Evolutionary conservation across 2,888 invertebrate genomes (phyloP).

Genomic region (Cetonia aurata): DNA sequence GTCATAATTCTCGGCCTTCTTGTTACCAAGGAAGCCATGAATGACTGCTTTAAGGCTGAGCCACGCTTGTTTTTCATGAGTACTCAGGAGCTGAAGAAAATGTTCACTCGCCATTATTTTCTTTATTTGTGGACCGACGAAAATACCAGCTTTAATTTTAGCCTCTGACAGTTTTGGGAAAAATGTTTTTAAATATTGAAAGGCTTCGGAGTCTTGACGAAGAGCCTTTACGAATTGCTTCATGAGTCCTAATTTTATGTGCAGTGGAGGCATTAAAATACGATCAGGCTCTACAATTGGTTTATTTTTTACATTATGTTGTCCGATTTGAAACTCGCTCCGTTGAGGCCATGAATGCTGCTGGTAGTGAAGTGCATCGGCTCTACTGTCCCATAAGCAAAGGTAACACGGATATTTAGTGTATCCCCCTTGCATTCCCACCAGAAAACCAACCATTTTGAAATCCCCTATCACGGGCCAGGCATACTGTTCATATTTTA

Average conservation of each 20-base stretch:
- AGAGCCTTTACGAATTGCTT: not conserved
- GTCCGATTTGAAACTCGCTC: not conserved
- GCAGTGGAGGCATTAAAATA: conserved; percentile 1
- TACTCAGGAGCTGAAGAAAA: not conserved
- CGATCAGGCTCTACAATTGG: not conserved
- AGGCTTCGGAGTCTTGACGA: not conserved
- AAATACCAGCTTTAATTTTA: too few species aligned
- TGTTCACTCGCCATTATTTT: not conserved
- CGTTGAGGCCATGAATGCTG: not conserved
- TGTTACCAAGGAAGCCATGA: not conserved
- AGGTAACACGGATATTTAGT: too few species aligned
- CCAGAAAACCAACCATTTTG: too few species aligned
- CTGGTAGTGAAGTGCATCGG: not conserved
- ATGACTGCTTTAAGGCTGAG: not conserved
- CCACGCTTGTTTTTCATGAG: not conserved
- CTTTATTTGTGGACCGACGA: not conserved
- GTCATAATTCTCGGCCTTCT: not conserved
- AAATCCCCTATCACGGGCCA: too few species aligned
- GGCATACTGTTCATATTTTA: too few species aligned
- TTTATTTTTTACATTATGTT: conserved; percentile 1
- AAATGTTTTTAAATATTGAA: too few species aligned
- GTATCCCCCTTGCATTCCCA: too few species aligned
- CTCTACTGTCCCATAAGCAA: too few species aligned
- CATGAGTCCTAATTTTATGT: conserved; percentile 1
- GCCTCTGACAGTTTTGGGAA: too few species aligned